Evolutionary conservation across 1,140 invertebrate species (phyloP).

Genomic region (Oppia nitens): DNA sequence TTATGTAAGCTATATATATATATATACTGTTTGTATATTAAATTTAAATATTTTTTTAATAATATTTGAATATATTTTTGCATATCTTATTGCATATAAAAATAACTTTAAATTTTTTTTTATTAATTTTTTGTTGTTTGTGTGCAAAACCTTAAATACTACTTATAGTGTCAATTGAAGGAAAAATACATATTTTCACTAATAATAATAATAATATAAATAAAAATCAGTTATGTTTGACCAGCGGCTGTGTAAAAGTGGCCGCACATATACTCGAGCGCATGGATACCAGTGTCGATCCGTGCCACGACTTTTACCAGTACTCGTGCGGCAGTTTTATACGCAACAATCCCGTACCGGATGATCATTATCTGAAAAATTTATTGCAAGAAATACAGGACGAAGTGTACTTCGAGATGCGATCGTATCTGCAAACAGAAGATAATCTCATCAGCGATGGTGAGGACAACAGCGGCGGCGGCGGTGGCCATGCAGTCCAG

Average conservation of each 20-base stretch:
- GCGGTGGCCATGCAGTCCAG: slow-evolving; percentile 23
- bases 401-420: slow-evolving; percentile 29
- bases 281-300: slow-evolving; percentile 26
- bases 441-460: background rate
- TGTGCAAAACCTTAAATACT: no score
- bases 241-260: slow-evolving; percentile 5
- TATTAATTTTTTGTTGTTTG: no score
- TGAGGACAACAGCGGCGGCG: background rate
- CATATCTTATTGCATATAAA: no score
- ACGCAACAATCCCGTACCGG: slow-evolving; percentile 28
- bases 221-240: slow-evolving; percentile 6
- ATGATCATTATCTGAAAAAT: slow-evolving; percentile 29
- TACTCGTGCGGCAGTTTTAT: slow-evolving; percentile 42
- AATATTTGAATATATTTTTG: no score
- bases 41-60: no score
- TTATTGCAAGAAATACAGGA: slow-evolving; percentile 34
- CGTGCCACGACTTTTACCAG: slow-evolving; percentile 49
- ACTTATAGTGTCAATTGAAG: no score
- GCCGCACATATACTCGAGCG: slow-evolving; percentile 6
- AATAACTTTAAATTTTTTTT: no score
- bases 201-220: no score
- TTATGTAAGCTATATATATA: background rate
- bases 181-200: no score
- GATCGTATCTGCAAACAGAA: slow-evolving; percentile 23
- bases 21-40: no score